Conservation (phyloP, 2,113 vertebrate species). For the Mus musculus region GRCm39 chr9:106538001-106538500, state of each 20-base stretch:
- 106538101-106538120: background rate
- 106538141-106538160: constrained; percentile 3
- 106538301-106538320: constrained; percentile 56
- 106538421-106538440: constrained; percentile 37
- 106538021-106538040: background rate
- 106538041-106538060: background rate
- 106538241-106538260: constrained; percentile 84
- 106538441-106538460: constrained; percentile 49
- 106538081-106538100: background rate
- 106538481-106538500: constrained; percentile 23
- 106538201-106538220: constrained; percentile 68
- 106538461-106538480: background rate
- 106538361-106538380: background rate
- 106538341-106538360: constrained; percentile 54
- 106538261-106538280: constrained; percentile 77
- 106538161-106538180: background rate
- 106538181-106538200: constrained; percentile 38
- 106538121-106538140: background rate
- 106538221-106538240: constrained; percentile 81
- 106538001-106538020: background rate
- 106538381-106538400: constrained; percentile 38
- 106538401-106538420: constrained; percentile 40
- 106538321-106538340: constrained; percentile 51
- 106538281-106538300: constrained; percentile 76
- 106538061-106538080: background rate